These are phyloP conservation scores for Daktulosphaira vitifoliae DNA, from an alignment of 1,140 invertebrate species.

Conservation along the genomic window DNA sequence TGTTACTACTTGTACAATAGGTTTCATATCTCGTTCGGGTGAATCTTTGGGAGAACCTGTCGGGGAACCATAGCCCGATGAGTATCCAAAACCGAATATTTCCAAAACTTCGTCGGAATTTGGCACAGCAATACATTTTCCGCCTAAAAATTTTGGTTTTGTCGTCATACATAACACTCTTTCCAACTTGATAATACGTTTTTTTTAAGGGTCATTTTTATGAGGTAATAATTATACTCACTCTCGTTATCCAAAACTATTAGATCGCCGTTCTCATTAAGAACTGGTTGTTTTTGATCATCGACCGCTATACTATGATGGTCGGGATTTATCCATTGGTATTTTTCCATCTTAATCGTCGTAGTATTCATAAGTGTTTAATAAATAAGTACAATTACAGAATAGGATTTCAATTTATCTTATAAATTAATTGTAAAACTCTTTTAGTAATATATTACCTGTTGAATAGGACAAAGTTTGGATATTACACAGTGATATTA, in stretches of 20 bases:
- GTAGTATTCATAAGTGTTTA: too few species aligned
- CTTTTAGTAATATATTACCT: too few species aligned
- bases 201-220: too few species aligned
- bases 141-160: neutral
- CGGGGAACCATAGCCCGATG: neutral
- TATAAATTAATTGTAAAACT: too few species aligned
- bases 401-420: too few species aligned
- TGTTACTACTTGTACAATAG: constrained; percentile 9
- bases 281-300: constrained; percentile 22
- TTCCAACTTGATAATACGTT: too few species aligned
- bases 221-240: neutral
- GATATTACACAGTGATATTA: too few species aligned
- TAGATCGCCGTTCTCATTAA: constrained; percentile 27
- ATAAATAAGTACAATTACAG: too few species aligned
- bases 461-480: too few species aligned
- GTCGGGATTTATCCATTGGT: constrained; percentile 24
- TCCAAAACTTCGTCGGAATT: constrained; percentile 12
- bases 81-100: constrained; percentile 17
- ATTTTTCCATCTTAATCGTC: constrained; percentile 17
- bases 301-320: constrained; percentile 26
- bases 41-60: constrained; percentile 8
- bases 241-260: constrained; percentile 23
- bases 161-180: too few species aligned
- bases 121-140: constrained; percentile 23
- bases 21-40: constrained; percentile 9